A percentile compares a stretch with the other conserved stretches of the same genome.
phyloP scores from a whole-genome alignment of 2,888 invertebrate genomes.

The Balanococcus diminutus region DNA sequence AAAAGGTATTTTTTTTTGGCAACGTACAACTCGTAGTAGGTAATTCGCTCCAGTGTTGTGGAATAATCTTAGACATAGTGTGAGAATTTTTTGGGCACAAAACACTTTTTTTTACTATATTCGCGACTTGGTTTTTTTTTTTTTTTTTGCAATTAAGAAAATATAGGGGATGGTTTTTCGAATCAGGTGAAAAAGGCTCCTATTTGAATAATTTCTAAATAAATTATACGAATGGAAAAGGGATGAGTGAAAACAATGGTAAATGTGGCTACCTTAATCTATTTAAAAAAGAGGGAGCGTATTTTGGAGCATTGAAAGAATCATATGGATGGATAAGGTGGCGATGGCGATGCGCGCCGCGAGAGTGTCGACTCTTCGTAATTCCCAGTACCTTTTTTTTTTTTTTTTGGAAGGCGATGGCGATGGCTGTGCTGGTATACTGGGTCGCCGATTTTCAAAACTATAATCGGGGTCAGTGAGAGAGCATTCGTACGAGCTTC shows the following conservation, averaged over 20 bases:
- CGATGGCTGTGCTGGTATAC: neutral
- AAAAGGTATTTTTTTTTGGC: neutral
- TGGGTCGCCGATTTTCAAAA: neutral
- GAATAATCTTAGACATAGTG: neutral
- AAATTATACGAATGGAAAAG: neutral
- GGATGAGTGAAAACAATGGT: neutral
- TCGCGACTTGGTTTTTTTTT: no score
- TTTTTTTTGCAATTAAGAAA: neutral
- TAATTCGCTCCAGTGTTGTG: neutral
- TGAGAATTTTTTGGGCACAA: neutral
- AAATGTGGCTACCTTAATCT: neutral
- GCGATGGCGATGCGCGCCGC: neutral
- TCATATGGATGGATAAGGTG: neutral
- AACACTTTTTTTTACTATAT: neutral
- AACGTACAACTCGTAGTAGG: neutral
- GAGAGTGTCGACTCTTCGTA: constrained; percentile 45
- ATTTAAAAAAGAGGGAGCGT: constrained; percentile 9
- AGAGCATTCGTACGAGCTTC: neutral
- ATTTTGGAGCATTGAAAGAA: neutral
- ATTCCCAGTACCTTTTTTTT: constrained; percentile 45
- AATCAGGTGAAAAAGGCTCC: neutral
- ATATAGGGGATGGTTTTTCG: neutral
- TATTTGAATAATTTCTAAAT: neutral
- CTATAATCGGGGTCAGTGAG: neutral
- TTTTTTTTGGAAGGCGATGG: no score